Evolutionary conservation across 2,888 invertebrate species (phyloP), one percentile per base, ranked within the genome.

Genomic region (Euproctis similis): DNA sequence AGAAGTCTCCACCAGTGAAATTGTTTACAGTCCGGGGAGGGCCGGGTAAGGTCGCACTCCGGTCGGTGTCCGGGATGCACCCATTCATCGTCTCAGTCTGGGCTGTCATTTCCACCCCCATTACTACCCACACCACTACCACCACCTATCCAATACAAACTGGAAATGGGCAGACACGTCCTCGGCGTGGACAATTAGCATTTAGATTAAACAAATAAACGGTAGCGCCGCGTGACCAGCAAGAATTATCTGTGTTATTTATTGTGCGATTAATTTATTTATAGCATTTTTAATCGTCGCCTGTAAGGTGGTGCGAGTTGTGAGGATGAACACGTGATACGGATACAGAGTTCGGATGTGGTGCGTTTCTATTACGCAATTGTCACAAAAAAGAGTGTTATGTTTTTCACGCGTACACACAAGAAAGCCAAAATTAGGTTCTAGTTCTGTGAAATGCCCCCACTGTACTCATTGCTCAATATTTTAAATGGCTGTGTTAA

Each of bases 121-220:
- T n/a, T n/a, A n/a, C n/a, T n/a, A n/a, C n/a, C 27, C 17, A 14
- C 14, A 14, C 26, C n/a, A n/a, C n/a, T 26, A 17, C 4, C 14
- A 14, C 26, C 14, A 26, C 17, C 20, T 27, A 18, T 28, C 26
- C 28, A 34, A 30, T 30, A 20, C 2, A 17, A 23, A 35, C 4
- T 11, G 25, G 3, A 18, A 11, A 16, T 26, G 32, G 31, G 20
- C 24, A 31, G 35, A 34, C 52, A 36, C 47, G 48, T 43, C 48
- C 49, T 43, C 56, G 42, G 39, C 44, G 53, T 34, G 50, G 46
- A 51, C 65, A 70, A 76, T 76, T 75, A 76, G 75, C 76, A 76
- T 76, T 76, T 75, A 75, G 76, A 76, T 75, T 72, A 75, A 73
- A 75, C 73, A 75, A 74, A 75, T 73, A 74, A 73, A 68, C 66